A percentile compares a stretch with the other conserved stretches of the same genome.
These are phyloP conservation scores for Latrodectus hesperus DNA, from an alignment of 2,888 invertebrate genomes.

Conservation along the genomic window DNA sequence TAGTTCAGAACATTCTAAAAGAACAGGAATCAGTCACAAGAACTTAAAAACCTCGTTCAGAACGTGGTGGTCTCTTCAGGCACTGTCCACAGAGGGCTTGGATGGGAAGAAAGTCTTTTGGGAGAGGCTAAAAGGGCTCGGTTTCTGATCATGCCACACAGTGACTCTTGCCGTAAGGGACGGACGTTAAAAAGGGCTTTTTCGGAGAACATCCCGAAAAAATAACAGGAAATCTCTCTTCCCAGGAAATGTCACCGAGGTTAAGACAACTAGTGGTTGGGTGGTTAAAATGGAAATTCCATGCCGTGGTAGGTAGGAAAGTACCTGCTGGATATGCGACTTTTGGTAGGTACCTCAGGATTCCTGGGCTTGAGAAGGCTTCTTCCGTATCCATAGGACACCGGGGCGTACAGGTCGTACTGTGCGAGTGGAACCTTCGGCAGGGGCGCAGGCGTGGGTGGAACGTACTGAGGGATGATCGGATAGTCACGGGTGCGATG, in stretches of 20 bases:
- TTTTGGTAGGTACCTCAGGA: conserved; percentile 34
- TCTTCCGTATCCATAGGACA: conserved; percentile 64
- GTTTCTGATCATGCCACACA: too few species aligned
- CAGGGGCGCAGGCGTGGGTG: conserved; percentile 48
- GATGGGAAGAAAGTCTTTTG: too few species aligned
- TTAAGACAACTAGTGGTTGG: conserved; percentile 34
- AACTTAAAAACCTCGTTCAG: too few species aligned
- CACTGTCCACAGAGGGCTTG: too few species aligned
- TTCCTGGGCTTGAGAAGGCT: conserved; percentile 60
- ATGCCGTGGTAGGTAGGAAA: conserved; percentile 66
- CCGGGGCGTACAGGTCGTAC: conserved; percentile 66
- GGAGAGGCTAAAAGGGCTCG: too few species aligned
- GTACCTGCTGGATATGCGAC: conserved; percentile 67
- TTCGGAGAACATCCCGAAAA: conserved; percentile 43
- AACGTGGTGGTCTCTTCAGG: too few species aligned
- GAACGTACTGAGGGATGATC: conserved; percentile 46
- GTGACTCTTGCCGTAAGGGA: conserved; percentile 12
- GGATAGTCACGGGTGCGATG: conserved; percentile 36
- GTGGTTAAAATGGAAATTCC: conserved; percentile 63
- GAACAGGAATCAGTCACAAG: too few species aligned
- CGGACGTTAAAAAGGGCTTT: conserved; percentile 55
- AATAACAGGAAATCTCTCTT: conserved; percentile 1
- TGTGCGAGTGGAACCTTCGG: conserved; percentile 59
- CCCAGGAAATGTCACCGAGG: background rate
- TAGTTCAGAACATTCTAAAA: too few species aligned